Evolutionary conservation across 1,140 invertebrate genomes (phyloP).

Genomic region (Bathynomus jamesi): DNA sequence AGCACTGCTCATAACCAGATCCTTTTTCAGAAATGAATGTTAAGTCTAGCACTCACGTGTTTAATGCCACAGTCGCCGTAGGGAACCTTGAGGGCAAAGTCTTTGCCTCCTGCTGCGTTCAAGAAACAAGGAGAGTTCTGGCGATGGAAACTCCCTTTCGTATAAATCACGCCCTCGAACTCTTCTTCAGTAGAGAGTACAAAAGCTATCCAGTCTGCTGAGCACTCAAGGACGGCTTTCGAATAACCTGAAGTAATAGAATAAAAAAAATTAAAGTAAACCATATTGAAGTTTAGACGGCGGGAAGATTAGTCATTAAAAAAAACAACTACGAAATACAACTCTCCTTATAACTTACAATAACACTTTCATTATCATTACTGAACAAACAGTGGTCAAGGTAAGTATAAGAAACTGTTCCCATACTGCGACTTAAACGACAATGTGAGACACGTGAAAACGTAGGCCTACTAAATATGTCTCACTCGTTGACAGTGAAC

Average conservation of each 20-base stretch:
- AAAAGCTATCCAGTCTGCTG: slow-evolving; percentile 25
- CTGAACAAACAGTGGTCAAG: too few species aligned
- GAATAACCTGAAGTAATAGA: background rate
- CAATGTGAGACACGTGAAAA: too few species aligned
- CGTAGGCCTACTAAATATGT: too few species aligned
- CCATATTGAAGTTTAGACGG: too few species aligned
- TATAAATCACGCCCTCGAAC: slow-evolving; percentile 55
- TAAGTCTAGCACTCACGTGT: slow-evolving; percentile 44
- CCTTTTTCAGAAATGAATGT: too few species aligned
- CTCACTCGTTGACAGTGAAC: too few species aligned
- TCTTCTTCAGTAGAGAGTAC: slow-evolving; percentile 50
- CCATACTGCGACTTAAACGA: too few species aligned
- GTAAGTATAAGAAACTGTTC: too few species aligned
- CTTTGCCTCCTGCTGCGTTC: slow-evolving; percentile 44
- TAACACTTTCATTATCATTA: background rate
- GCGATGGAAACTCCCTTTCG: slow-evolving; percentile 52
- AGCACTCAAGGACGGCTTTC: background rate
- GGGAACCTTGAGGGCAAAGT: slow-evolving; percentile 50
- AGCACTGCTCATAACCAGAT: too few species aligned
- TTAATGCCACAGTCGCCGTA: slow-evolving; percentile 51
- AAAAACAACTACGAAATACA: background rate
- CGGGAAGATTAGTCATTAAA: too few species aligned
- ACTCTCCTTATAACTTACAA: background rate
- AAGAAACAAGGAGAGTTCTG: slow-evolving; percentile 49
- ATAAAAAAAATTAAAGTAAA: too few species aligned